A percentile compares a stretch with the other conserved stretches of the same genome.
phyloP scores from a whole-genome alignment of 2,888 invertebrate species.

The Colostygia pectinataria region DNA sequence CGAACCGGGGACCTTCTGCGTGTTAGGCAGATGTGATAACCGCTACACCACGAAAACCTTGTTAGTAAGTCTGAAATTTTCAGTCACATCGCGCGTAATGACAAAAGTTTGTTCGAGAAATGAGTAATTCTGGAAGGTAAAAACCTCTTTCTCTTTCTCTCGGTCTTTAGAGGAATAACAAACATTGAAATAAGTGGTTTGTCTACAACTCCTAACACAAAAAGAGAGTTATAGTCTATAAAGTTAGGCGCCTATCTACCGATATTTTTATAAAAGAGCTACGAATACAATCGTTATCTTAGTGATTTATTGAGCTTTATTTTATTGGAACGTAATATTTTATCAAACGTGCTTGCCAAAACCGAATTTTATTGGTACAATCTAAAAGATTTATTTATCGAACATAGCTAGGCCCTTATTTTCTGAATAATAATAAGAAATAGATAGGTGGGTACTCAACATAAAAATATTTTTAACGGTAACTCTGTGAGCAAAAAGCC shows the following conservation, averaged over 20 bases:
- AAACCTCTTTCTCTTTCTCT: too few species aligned
- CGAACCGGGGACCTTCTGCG: slow-evolving; percentile 96
- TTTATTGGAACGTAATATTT: slow-evolving; percentile 5
- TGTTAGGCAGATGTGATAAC: slow-evolving; percentile 96
- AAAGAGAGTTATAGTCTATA: too few species aligned
- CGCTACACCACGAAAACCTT: slow-evolving; percentile 93
- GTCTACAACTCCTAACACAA: too few species aligned
- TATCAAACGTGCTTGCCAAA: slow-evolving; percentile 2
- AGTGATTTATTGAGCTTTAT: slow-evolving; percentile 10
- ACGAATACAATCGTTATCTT: slow-evolving; percentile 1
- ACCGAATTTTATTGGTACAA: slow-evolving; percentile 7
- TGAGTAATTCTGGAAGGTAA: too few species aligned
- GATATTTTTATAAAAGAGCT: too few species aligned
- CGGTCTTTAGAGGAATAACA: too few species aligned
- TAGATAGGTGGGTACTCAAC: too few species aligned
- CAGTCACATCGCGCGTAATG: neutral
- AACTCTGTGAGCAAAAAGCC: too few species aligned
- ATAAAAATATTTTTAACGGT: too few species aligned
- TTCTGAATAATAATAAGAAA: neutral
- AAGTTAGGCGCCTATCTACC: too few species aligned
- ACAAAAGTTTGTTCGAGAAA: neutral
- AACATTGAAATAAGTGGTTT: too few species aligned
- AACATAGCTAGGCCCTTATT: neutral
- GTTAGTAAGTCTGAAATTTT: neutral
- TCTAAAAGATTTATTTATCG: slow-evolving; percentile 4